Evolutionary conservation across 53 echinoderm and acorn worm species (phyloP).

Genomic region (Zoroaster sp.): DNA sequence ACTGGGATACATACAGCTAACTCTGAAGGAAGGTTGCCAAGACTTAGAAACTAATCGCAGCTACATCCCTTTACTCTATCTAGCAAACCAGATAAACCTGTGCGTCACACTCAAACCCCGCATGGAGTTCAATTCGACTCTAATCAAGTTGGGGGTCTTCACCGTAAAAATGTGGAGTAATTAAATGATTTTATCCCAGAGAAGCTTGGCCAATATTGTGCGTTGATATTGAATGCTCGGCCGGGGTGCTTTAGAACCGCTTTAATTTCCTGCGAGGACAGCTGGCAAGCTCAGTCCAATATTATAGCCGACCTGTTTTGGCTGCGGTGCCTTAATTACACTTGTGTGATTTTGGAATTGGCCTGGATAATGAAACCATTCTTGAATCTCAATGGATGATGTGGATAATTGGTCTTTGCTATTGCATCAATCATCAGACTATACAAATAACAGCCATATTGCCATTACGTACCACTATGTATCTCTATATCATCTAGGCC

Average conservation of each 20-base stretch:
- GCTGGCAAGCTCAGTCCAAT: slow-evolving; percentile 49
- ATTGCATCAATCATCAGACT: slow-evolving; percentile 40
- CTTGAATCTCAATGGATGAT: slow-evolving; percentile 37
- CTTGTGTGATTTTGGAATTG: slow-evolving; percentile 62
- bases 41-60: slow-evolving; percentile 42
- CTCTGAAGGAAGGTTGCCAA: neutral
- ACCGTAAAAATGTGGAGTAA: slow-evolving; percentile 62
- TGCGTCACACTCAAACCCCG: slow-evolving; percentile 58
- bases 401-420: slow-evolving; percentile 42
- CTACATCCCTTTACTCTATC: slow-evolving; percentile 39
- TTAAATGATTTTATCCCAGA: slow-evolving; percentile 58
- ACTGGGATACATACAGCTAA: neutral
- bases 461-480: too few species aligned
- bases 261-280: slow-evolving; percentile 60
- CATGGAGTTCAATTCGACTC: slow-evolving; percentile 54
- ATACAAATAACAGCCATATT: slow-evolving; percentile 48
- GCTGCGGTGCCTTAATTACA: slow-evolving; percentile 60
- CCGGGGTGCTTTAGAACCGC: slow-evolving; percentile 49
- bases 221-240: slow-evolving; percentile 58
- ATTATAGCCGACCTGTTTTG: slow-evolving; percentile 45
- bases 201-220: slow-evolving; percentile 48
- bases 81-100: slow-evolving; percentile 40
- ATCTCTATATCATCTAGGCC: too few species aligned
- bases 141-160: slow-evolving; percentile 61
- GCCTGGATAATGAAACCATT: slow-evolving; percentile 43